Conservation (phyloP, 2,113 vertebrate genomes). For the Chauna torquata region DNA sequence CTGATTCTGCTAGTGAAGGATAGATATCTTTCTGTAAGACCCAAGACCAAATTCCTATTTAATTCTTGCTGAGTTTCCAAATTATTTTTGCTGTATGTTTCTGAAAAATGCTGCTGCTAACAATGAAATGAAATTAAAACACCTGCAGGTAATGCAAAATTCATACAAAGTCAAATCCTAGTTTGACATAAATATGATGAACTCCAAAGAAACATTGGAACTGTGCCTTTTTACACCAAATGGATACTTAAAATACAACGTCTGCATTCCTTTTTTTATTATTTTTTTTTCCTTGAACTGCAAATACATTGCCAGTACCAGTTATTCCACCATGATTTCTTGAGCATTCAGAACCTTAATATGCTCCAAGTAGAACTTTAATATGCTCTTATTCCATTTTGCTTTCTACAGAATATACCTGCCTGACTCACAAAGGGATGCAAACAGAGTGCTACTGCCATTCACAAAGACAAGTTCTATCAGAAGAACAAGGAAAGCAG, state of each 20-base stretch:
- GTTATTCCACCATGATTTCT: background rate
- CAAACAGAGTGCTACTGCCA: background rate
- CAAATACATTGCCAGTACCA: background rate
- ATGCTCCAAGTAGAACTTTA: background rate
- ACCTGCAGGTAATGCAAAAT: background rate
- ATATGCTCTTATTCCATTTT: background rate
- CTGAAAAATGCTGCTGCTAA: background rate
- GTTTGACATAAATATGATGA: background rate
- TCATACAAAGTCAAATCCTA: background rate
- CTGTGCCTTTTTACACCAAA: background rate
- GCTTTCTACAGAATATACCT: background rate
- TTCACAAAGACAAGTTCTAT: background rate
- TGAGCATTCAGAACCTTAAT: background rate
- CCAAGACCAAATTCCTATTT: background rate
- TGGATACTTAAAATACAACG: background rate
- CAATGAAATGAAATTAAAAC: background rate
- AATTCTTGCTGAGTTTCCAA: background rate
- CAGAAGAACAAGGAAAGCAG: background rate
- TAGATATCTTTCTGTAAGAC: background rate
- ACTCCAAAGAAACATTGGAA: background rate
- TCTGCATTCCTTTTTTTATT: background rate
- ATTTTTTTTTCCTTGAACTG: background rate
- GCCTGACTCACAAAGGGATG: background rate
- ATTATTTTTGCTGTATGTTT: background rate
- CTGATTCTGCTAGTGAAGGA: background rate